Percentiles rank a stretch among this genome's conserved stretches.
These are phyloP conservation scores for Barypeithes pellucidus DNA, from an alignment of 2,888 invertebrate genomes.

Conservation along the genomic window DNA sequence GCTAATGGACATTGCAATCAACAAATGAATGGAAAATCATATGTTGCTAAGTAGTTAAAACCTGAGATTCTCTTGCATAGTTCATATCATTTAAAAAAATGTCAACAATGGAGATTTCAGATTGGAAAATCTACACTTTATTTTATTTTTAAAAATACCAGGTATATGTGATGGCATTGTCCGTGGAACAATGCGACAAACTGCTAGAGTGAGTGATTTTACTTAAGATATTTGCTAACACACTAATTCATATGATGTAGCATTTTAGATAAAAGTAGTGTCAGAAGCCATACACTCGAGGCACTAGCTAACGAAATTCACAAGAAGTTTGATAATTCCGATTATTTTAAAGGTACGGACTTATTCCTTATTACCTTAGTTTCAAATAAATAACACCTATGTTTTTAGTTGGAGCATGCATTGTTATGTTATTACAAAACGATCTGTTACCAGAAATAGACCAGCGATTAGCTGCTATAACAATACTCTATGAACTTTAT, in stretches of 20 bases:
- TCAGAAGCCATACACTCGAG: slow-evolving; percentile 84
- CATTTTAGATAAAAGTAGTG: slow-evolving; percentile 81
- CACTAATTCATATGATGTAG: slow-evolving; percentile 67
- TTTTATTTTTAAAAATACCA: slow-evolving; percentile 13
- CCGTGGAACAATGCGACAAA: slow-evolving; percentile 72
- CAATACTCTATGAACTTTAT: slow-evolving; percentile 81
- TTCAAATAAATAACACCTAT: background rate
- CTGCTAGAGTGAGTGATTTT: slow-evolving; percentile 69
- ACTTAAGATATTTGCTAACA: background rate
- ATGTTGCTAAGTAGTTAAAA: background rate
- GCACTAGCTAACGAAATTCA: slow-evolving; percentile 83
- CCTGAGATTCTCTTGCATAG: no score
- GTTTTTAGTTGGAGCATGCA: slow-evolving; percentile 74
- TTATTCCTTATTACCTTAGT: background rate
- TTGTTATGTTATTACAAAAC: slow-evolving; percentile 78
- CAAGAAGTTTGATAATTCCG: slow-evolving; percentile 84
- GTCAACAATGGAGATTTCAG: slow-evolving; percentile 15
- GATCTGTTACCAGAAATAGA: slow-evolving; percentile 80
- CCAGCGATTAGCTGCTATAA: slow-evolving; percentile 80
- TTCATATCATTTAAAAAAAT: background rate
- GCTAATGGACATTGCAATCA: no score
- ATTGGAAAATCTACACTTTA: slow-evolving; percentile 7
- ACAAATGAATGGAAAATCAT: no score
- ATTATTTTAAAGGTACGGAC: slow-evolving; percentile 82
- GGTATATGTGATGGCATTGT: slow-evolving; percentile 69